Percentiles rank a stretch among this genome's conserved stretches.
Conservation (phyloP, 2,888 invertebrate species). For the Hypsopygia costalis region DNA sequence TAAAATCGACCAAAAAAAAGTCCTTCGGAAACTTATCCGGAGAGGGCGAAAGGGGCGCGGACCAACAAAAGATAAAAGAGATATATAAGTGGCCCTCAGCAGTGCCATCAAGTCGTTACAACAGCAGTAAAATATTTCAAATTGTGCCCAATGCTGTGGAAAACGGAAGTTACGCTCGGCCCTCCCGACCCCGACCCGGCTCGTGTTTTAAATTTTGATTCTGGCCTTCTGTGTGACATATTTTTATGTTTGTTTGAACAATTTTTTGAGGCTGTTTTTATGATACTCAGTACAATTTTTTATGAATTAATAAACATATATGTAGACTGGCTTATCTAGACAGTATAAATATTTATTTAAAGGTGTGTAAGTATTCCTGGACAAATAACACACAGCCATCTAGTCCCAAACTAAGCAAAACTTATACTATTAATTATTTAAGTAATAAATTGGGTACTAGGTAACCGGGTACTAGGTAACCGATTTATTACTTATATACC, state of each 20-base stretch:
- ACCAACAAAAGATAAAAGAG: slow-evolving; percentile 77
- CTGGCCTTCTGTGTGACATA: slow-evolving; percentile 5
- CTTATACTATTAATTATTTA: too few species aligned
- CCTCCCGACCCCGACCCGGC: slow-evolving; percentile 19
- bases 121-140: slow-evolving; percentile 80
- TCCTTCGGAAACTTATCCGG: slow-evolving; percentile 53
- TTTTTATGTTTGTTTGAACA: slow-evolving; percentile 8
- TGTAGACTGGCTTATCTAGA: too few species aligned
- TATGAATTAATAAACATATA: too few species aligned
- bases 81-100: slow-evolving; percentile 79
- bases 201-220: slow-evolving; percentile 11
- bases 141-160: slow-evolving; percentile 79
- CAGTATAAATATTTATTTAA: too few species aligned
- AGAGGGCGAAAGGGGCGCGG: slow-evolving; percentile 64
- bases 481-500: too few species aligned
- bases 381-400: too few species aligned
- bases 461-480: too few species aligned
- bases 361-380: too few species aligned
- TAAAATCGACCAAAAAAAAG: slow-evolving; percentile 49
- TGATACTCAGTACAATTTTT: too few species aligned
- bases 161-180: slow-evolving; percentile 75
- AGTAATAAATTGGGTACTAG: too few species aligned
- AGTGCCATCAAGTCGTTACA: slow-evolving; percentile 80
- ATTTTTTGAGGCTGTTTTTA: neutral
- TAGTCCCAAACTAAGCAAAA: too few species aligned